Evolutionary conservation across 2,888 invertebrate species (phyloP), one percentile per base, ranked within the genome.

Genomic region (Meteorus cinctellus): DNA sequence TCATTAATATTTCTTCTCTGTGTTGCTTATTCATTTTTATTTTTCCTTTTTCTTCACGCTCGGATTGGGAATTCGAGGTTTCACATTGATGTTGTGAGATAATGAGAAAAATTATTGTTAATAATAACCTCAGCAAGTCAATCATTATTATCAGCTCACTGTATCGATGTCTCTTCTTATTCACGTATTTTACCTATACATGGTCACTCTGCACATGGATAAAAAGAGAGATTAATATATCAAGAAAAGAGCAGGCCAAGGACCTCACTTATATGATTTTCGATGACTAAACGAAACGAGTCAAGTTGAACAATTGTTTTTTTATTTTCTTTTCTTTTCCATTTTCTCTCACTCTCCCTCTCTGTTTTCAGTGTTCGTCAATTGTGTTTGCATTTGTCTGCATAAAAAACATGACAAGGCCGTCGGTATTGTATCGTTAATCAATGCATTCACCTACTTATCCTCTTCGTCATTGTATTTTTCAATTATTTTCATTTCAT

Each of bases 31-130:
- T 51, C 29, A 45, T 59, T 68, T 67, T 69, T 48, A 34, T 67
- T 29, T 19, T 69, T 59, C 24, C 24, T 51, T 19, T 36, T 65
- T 65, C 65, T 24, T 65, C 65, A 34, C 63, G 65, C 31, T 65
- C 65, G 36, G 12, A 48, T 72, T 62, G 10, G 36, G 19, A 41
- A 65, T 65, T 65, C 34, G 55, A 55, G 55, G 31, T n/a, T 73
- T 29, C 29, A 55, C n/a, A 36, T 66, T 19, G n/a, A 59, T 66
- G 55, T 24, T 16, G 29, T 12, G 29, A 48, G 68, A 68, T 74
- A 69, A 74, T 74, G 34, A 69, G 48, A 45, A 41, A 34, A 62
- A 74, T 74, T 68, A 74, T 68, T 19, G 68, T 34, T 74, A 67
- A 62, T 74, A 68, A 69, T 62, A 36, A 62, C 41, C 59, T 60